Evolutionary conservation across 2,113 vertebrate species (phyloP), one percentile per base, ranked within the genome.

Genomic region (Henicopernis longicauda): DNA sequence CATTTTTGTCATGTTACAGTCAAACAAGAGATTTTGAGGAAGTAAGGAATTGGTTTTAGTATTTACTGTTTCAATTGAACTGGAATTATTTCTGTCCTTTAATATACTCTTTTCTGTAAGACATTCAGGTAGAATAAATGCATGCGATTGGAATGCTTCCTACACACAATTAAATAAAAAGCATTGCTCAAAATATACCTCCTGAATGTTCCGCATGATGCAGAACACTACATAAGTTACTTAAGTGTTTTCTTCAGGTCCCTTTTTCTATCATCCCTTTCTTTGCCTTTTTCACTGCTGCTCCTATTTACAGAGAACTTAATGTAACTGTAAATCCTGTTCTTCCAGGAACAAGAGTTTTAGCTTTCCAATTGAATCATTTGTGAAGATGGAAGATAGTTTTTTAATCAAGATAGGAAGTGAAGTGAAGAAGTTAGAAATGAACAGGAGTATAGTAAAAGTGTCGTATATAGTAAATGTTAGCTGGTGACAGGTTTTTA

Each of bases 81-180:
- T 77, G 67, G 50, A 97, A 96, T 97, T 88, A 92, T 91, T 86
- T 87, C 78, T 96, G 47, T 95, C 16, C 79, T 96, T 91, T 96
- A 97, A 96, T 94, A 79, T 82, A 87, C 14, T 70, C 26, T 92
- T 97, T 93, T 88, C 74, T 94, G 27, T 78, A 88, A 95, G 86
- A 98, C 16, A 16, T 49, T 65, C 11, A 79, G 44, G 82, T 86
- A 89, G 80, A 94, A 95, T 86, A 95, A 94, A 96, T 85, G 12
- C n/a, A 31, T 80, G 54, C 22, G 44, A 91, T 69, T 73, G 40
- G 66, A 96, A 96, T 25, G 26, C 38, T 49, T 94, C 82, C 89
- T 95, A 38, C 10, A 79, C 66, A 92, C 77, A 86, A 81, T 87
- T 52, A 52, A 85, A 95, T 84, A 96, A 81, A 95, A 72, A 44